Conservation (phyloP, 2,113 vertebrate genomes). For the Xiphorhynchus elegans region DNA sequence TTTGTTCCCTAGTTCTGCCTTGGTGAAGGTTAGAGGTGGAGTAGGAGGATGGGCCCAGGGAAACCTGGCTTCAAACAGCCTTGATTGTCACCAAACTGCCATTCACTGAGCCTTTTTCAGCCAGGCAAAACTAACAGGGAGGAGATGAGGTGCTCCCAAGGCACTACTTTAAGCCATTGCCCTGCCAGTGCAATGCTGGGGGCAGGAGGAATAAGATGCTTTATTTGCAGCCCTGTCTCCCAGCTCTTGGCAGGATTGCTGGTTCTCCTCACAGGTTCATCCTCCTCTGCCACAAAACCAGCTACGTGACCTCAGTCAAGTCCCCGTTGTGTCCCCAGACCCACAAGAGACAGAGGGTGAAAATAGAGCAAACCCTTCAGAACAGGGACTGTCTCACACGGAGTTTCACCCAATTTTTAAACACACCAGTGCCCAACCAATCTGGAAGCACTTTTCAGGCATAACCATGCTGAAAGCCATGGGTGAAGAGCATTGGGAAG, state of each 20-base stretch:
- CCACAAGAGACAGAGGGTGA: background rate
- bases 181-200: background rate
- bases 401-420: background rate
- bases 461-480: background rate
- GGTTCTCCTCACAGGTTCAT: accelerated
- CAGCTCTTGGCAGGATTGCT: background rate
- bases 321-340: background rate
- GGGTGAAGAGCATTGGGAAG: background rate
- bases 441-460: background rate
- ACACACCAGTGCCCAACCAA: accelerated
- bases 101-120: background rate
- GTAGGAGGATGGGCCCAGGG: background rate
- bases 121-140: background rate
- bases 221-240: background rate
- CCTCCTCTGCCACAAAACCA: background rate
- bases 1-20: slow-evolving; percentile 36
- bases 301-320: background rate
- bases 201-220: background rate
- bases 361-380: background rate
- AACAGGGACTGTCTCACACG: accelerated
- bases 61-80: background rate
- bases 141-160: background rate
- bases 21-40: background rate
- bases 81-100: background rate
- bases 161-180: background rate